Percentiles rank a stretch among this genome's conserved stretches.
Conservation (phyloP, 1,140 invertebrate genomes). For the Drosophila lini region DNA sequence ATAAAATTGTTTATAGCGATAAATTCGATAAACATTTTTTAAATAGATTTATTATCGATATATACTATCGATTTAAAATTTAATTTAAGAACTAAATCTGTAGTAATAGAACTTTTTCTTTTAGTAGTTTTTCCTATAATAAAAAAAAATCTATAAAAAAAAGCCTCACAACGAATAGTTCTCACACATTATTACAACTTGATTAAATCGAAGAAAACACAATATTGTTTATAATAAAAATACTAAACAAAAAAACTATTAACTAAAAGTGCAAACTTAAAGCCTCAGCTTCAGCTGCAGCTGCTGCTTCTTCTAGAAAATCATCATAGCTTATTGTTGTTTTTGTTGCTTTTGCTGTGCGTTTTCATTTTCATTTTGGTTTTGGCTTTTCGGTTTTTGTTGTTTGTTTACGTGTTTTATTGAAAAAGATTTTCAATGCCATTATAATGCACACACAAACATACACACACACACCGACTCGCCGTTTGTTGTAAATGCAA, state of each 20-base stretch:
- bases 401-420: slow-evolving; percentile 82
- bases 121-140: neutral
- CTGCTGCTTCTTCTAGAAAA: slow-evolving; percentile 10
- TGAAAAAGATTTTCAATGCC: slow-evolving; percentile 83
- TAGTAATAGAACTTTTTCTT: neutral
- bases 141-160: neutral
- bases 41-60: neutral
- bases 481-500: slow-evolving; percentile 74
- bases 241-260: slow-evolving; percentile 32
- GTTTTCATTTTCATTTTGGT: slow-evolving; percentile 61
- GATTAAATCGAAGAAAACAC: slow-evolving; percentile 42
- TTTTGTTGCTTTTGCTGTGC: slow-evolving; percentile 44
- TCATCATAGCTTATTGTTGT: slow-evolving; percentile 5
- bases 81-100: neutral
- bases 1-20: neutral
- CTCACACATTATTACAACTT: slow-evolving; percentile 60
- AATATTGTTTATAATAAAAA: slow-evolving; percentile 25
- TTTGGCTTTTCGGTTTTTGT: slow-evolving; percentile 71
- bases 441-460: slow-evolving; percentile 61
- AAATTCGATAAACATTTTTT: neutral
- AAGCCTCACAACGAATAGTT: slow-evolving; percentile 39
- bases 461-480: neutral
- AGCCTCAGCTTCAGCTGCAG: slow-evolving; percentile 29
- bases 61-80: neutral
- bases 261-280: slow-evolving; percentile 56